A percentile compares a stretch with the other conserved stretches of the same genome.
phyloP scores from a whole-genome alignment of 2,797 vertebrate genomes.

The Danio kyathit region DNA sequence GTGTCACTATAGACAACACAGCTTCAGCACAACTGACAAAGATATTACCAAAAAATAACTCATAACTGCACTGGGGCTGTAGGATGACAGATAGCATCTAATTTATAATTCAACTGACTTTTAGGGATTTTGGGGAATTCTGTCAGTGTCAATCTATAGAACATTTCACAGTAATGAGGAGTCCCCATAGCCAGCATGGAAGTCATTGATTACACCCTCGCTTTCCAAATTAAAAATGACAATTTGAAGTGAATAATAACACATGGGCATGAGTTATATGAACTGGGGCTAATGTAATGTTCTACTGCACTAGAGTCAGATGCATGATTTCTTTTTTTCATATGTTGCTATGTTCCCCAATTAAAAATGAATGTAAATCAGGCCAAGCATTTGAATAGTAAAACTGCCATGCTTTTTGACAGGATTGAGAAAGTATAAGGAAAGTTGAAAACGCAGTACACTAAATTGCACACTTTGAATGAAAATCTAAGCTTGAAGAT shows the following conservation, averaged over 20 bases:
- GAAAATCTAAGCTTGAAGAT: neutral
- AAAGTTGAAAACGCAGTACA: neutral
- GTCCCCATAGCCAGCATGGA: neutral
- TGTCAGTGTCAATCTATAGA: conserved; percentile 50
- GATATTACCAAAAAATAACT: neutral
- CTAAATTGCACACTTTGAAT: conserved; percentile 30
- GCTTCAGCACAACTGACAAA: conserved; percentile 6
- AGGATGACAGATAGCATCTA: conserved; percentile 45
- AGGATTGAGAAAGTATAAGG: conserved; percentile 9
- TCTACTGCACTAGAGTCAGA: neutral
- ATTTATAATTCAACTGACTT: conserved; percentile 41
- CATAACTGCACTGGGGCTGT: neutral
- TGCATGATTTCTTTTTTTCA: conserved; percentile 6
- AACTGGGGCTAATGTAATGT: neutral
- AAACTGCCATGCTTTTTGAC: conserved; percentile 32
- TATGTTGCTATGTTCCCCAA: neutral
- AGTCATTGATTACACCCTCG: conserved; percentile 27
- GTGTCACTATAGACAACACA: neutral
- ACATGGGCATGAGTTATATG: conserved; percentile 40
- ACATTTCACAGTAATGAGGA: conserved; percentile 36
- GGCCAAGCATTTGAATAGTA: conserved; percentile 32
- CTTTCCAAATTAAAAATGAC: conserved; percentile 50
- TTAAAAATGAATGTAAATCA: conserved; percentile 44
- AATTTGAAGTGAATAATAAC: conserved; percentile 40
- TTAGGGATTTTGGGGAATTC: conserved; percentile 24